A percentile compares a stretch with the other conserved stretches of the same genome.
Conservation (phyloP, 2,797 vertebrate genomes). For the Cercopithecus diana region DNA sequence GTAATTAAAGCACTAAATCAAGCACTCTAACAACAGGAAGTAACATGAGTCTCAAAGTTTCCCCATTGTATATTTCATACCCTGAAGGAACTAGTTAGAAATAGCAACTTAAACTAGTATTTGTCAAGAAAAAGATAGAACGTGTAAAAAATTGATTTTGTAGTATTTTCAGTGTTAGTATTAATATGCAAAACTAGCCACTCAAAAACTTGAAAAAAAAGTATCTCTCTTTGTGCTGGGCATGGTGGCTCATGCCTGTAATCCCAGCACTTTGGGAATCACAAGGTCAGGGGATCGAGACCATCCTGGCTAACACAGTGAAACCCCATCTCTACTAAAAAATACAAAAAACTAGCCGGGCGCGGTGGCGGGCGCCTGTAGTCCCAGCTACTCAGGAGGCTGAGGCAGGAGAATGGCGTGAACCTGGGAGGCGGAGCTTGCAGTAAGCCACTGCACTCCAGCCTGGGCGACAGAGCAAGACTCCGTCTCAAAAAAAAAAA, state of each 20-base stretch:
- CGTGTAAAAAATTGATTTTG: neutral
- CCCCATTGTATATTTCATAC: neutral
- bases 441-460: too few species aligned
- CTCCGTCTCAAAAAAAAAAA: neutral
- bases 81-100: neutral
- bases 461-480: too few species aligned
- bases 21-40: neutral
- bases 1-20: neutral
- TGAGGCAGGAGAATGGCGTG: too few species aligned
- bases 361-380: too few species aligned
- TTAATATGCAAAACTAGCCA: conserved; percentile 10
- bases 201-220: conserved; percentile 11
- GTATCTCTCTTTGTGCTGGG: neutral
- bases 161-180: neutral
- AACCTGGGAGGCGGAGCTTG: too few species aligned
- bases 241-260: too few species aligned
- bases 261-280: too few species aligned
- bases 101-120: neutral
- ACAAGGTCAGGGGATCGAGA: too few species aligned
- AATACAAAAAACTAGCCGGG: too few species aligned
- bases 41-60: neutral
- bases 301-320: too few species aligned
- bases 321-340: too few species aligned
- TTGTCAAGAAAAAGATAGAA: conserved; percentile 39
- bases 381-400: too few species aligned